These are phyloP conservation scores for Liodrosophila aerea DNA, from an alignment of 2,888 invertebrate species.

Conservation along the genomic window DNA sequence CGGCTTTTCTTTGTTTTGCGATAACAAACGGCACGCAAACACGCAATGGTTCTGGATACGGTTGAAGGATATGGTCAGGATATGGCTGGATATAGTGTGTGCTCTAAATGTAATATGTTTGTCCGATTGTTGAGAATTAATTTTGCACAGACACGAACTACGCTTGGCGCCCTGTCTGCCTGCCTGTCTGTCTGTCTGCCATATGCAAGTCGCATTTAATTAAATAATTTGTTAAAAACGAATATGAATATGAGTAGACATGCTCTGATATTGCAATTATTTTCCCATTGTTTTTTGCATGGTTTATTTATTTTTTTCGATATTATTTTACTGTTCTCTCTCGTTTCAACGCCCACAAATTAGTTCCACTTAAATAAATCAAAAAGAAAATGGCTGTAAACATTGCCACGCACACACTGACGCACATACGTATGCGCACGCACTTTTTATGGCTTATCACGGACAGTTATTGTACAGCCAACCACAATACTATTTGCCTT, in stretches of 20 bases:
- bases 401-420: slow-evolving; percentile 52
- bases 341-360: slow-evolving; percentile 76
- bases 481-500: no score
- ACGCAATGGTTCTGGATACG: slow-evolving; percentile 58
- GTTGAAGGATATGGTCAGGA: background rate
- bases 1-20: slow-evolving; percentile 56
- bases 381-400: slow-evolving; percentile 66
- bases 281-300: slow-evolving; percentile 11
- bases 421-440: slow-evolving; percentile 7
- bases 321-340: slow-evolving; percentile 31
- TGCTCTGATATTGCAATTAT: slow-evolving; percentile 36
- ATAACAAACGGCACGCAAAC: slow-evolving; percentile 65
- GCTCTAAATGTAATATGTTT: slow-evolving; percentile 10
- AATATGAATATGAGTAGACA: slow-evolving; percentile 17
- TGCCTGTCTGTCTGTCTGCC: slow-evolving; percentile 10
- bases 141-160: slow-evolving; percentile 65
- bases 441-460: no score
- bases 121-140: slow-evolving; percentile 57
- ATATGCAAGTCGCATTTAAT: slow-evolving; percentile 62
- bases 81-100: slow-evolving; percentile 5
- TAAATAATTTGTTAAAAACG: slow-evolving; percentile 58
- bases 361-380: slow-evolving; percentile 78
- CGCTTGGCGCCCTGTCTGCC: slow-evolving; percentile 2
- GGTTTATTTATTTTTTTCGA: slow-evolving; percentile 5
- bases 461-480: no score